Conservation (phyloP, 2,888 invertebrate species). For the Erynnis tages region DNA sequence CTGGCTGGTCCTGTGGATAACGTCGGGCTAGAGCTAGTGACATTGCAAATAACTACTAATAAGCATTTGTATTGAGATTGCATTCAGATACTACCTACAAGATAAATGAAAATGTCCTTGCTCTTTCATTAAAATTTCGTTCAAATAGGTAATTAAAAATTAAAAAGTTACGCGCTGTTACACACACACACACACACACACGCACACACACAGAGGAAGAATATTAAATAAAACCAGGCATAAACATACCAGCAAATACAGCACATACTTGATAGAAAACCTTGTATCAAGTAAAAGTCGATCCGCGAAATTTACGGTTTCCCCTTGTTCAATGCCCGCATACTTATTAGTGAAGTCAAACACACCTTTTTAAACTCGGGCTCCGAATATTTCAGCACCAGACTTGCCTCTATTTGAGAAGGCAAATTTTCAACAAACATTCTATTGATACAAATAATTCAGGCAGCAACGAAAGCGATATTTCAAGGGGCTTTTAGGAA, state of each 20-base stretch:
- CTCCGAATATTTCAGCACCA: conserved; percentile 48
- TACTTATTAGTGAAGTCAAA: conserved; percentile 78
- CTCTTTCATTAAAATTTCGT: conserved; percentile 22
- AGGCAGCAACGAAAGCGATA: conserved; percentile 64
- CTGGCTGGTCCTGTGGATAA: too few species aligned
- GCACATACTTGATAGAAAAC: conserved; percentile 33
- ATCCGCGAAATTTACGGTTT: conserved; percentile 44
- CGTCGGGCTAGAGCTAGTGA: too few species aligned
- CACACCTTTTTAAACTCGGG: conserved; percentile 71
- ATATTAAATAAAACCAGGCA: conserved; percentile 4
- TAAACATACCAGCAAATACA: conserved; percentile 14
- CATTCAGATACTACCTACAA: too few species aligned
- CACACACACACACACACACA: too few species aligned
- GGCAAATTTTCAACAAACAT: conserved; percentile 63
- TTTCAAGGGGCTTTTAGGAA: conserved; percentile 59
- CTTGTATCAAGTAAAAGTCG: conserved; percentile 52
- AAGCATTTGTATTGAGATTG: too few species aligned
- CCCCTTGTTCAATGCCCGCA: conserved; percentile 51
- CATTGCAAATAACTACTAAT: too few species aligned
- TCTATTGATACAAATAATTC: conserved; percentile 78
- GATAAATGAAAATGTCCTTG: too few species aligned
- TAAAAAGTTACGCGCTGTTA: conserved; percentile 14
- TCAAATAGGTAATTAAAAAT: background rate
- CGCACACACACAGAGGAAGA: conserved; percentile 5
- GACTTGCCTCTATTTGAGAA: conserved; percentile 61